phyloP scores from a whole-genome alignment of 2,797 vertebrate species.

The Liparis tanakae region DNA sequence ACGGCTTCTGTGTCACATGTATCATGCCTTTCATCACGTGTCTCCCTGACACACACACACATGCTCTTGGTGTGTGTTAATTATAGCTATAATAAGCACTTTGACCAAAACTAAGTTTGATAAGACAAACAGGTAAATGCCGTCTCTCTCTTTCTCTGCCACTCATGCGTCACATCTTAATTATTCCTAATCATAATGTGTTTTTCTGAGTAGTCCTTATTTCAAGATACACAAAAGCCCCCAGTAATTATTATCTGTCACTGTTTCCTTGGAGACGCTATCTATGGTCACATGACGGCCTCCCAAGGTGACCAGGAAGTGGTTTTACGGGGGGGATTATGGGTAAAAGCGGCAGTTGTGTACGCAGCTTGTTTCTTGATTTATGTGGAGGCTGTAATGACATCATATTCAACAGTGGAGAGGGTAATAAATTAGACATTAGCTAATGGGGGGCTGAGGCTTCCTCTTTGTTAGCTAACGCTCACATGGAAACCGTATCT shows the following conservation, averaged over 20 bases:
- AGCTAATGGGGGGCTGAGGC: conserved; percentile 71
- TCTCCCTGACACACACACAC: conserved; percentile 14
- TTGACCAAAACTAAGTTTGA: conserved; percentile 63
- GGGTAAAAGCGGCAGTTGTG: conserved; percentile 57
- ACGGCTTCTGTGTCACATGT: conserved; percentile 48
- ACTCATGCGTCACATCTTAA: conserved; percentile 73
- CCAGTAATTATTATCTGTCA: conserved; percentile 71
- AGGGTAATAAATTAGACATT: conserved; percentile 74
- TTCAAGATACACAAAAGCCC: conserved; percentile 53
- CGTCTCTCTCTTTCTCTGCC: conserved; percentile 26
- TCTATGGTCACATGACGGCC: conserved; percentile 63
- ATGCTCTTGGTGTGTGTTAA: conserved; percentile 56
- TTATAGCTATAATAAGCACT: conserved; percentile 64
- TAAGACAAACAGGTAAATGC: conserved; percentile 65
- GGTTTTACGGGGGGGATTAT: conserved; percentile 63
- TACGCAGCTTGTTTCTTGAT: conserved; percentile 57
- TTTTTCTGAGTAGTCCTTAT: conserved; percentile 65
- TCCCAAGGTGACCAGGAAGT: conserved; percentile 85
- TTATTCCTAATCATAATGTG: conserved; percentile 70
- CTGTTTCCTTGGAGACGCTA: conserved; percentile 62
- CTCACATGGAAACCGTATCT: background rate
- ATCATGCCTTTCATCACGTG: conserved; percentile 41
- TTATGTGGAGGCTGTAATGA: conserved; percentile 75
- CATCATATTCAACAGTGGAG: conserved; percentile 70
- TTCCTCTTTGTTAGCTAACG: conserved; percentile 60